Evolutionary conservation across 2,797 vertebrate species (phyloP).

Genomic region (Pseudomugil tenellus): DNA sequence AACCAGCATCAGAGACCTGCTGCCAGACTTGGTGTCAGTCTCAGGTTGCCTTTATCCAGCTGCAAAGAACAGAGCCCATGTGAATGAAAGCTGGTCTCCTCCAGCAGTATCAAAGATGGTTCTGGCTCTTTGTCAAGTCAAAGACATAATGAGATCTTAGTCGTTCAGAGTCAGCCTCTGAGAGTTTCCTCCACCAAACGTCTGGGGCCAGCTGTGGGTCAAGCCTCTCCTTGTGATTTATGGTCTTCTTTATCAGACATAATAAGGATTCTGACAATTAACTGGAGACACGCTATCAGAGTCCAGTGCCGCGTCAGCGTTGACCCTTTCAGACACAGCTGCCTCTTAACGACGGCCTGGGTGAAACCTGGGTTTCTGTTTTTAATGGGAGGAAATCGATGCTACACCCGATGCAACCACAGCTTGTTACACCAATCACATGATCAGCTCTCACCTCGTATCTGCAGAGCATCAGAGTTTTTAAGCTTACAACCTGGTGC

Average conservation of each 20-base stretch:
- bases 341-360: conserved; percentile 68
- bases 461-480: conserved; percentile 22
- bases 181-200: conserved; percentile 63
- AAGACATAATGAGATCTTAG: conserved; percentile 80
- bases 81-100: conserved; percentile 50
- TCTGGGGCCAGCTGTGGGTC: conserved; percentile 74
- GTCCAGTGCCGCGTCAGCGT: conserved; percentile 54
- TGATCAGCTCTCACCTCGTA: conserved; percentile 63
- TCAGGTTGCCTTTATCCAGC: conserved; percentile 60
- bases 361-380: conserved; percentile 46
- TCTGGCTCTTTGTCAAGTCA: conserved; percentile 73
- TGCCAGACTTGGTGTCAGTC: conserved; percentile 49
- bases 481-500: conserved; percentile 31
- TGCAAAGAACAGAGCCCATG: conserved; percentile 57
- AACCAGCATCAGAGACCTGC: conserved; percentile 34
- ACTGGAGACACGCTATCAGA: conserved; percentile 69
- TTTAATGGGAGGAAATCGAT: conserved; percentile 78
- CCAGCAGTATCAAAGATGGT: conserved; percentile 65
- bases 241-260: conserved; percentile 80
- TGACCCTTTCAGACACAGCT: conserved; percentile 76
- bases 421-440: conserved; percentile 69
- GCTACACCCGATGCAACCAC: conserved; percentile 44
- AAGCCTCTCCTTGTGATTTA: conserved; percentile 79
- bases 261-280: conserved; percentile 84
- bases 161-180: conserved; percentile 62